A percentile compares a stretch with the other conserved stretches of the same genome.
Conservation (phyloP, 2,888 invertebrate genomes). For the Dryobota labecula region DNA sequence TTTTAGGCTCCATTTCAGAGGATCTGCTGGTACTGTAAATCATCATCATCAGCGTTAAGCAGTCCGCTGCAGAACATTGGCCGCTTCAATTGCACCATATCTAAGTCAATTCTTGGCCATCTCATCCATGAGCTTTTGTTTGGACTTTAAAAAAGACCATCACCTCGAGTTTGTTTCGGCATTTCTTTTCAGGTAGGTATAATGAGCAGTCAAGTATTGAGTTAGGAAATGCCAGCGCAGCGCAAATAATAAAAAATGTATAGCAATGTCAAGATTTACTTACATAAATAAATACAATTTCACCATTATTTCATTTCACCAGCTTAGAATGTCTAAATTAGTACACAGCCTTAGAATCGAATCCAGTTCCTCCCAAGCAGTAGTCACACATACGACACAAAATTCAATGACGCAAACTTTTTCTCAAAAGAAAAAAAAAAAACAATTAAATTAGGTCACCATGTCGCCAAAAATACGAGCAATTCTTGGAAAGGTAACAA, state of each 20-base stretch:
- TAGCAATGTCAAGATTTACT: too few relatives aligned
- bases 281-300: neutral
- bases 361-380: neutral
- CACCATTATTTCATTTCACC: neutral
- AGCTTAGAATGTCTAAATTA: neutral
- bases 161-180: neutral
- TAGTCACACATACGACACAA: neutral
- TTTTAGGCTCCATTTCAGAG: neutral
- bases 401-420: neutral
- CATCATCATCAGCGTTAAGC: neutral
- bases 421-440: neutral
- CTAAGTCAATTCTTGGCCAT: too few relatives aligned
- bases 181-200: neutral
- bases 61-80: too few relatives aligned
- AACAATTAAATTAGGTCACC: slow-evolving; percentile 10
- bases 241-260: too few relatives aligned
- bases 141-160: neutral
- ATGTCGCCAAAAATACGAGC: neutral
- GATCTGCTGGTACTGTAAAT: neutral
- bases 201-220: too few relatives aligned
- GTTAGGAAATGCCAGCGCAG: neutral
- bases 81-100: neutral
- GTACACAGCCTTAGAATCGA: neutral
- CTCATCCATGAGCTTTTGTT: neutral
- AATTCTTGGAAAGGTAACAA: slow-evolving; percentile 7